Conservation (phyloP, 2,888 invertebrate genomes). For the Gisinianus flammeolus region DNA sequence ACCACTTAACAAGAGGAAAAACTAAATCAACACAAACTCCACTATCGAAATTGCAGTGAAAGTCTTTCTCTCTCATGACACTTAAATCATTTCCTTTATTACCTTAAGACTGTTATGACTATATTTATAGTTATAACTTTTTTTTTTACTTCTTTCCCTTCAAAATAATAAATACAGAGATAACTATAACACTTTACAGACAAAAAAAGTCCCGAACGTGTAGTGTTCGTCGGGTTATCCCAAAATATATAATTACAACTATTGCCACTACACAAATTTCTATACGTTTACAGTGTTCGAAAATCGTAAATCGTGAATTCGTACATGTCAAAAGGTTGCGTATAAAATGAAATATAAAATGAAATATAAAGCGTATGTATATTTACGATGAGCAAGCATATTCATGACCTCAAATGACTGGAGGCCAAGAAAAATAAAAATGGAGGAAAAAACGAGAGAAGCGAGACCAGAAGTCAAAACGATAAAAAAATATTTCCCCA, state of each 20-base stretch:
- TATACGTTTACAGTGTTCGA: too few species aligned
- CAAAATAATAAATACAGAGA: too few species aligned
- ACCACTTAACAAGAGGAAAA: too few species aligned
- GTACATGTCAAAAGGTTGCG: neutral
- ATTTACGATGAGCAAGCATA: too few species aligned
- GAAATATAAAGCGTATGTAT: neutral
- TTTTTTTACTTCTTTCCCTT: neutral
- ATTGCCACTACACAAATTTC: neutral
- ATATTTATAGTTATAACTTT: too few species aligned
- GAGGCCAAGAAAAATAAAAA: neutral
- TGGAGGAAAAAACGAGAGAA: neutral
- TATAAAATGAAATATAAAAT: neutral
- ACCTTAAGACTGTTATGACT: neutral
- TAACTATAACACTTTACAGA: too few species aligned
- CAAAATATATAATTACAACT: neutral
- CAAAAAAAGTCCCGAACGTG: too few species aligned
- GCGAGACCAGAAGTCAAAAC: neutral
- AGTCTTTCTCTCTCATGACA: neutral
- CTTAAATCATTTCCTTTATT: neutral
- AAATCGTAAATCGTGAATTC: neutral
- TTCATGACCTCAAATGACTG: neutral
- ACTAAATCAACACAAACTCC: too few species aligned
- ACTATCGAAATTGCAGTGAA: neutral
- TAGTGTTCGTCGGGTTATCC: neutral
- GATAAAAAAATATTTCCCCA: neutral